These are phyloP conservation scores for Plagodis pulveraria DNA, from an alignment of 2,888 invertebrate genomes.

Conservation along the genomic window DNA sequence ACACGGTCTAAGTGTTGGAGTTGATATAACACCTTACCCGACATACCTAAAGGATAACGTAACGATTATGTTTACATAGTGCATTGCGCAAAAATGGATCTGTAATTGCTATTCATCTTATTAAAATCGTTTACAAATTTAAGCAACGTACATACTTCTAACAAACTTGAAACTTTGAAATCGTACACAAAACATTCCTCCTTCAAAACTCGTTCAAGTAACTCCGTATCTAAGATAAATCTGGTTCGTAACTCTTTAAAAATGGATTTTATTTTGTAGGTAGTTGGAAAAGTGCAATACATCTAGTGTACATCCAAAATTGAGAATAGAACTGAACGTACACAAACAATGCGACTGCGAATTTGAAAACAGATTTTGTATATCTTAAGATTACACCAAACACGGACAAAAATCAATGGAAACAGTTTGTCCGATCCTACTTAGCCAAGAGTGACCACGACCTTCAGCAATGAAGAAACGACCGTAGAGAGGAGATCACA, in stretches of 20 bases:
- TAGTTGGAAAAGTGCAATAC: conserved; percentile 18
- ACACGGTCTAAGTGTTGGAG: too few species aligned
- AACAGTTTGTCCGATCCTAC: too few species aligned
- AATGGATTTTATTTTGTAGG: conserved; percentile 20
- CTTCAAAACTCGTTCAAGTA: conserved; percentile 12
- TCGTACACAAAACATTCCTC: conserved; percentile 7
- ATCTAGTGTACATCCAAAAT: conserved; percentile 14
- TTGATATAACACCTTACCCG: too few species aligned
- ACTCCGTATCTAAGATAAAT: conserved; percentile 7
- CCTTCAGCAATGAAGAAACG: too few species aligned
- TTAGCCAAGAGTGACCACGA: too few species aligned
- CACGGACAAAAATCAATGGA: too few species aligned
- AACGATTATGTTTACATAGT: too few species aligned
- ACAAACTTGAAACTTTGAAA: conserved; percentile 3
- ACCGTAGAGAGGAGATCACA: too few species aligned
- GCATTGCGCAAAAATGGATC: too few species aligned
- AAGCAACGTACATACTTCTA: conserved; percentile 8
- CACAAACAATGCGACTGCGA: neutral
- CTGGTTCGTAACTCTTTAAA: conserved; percentile 20
- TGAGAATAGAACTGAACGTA: conserved; percentile 9
- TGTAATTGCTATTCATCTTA: conserved; percentile 6
- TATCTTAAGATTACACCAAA: too few species aligned
- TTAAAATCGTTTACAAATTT: conserved; percentile 9
- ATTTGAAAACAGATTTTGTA: neutral
- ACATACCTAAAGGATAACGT: too few species aligned